These are phyloP conservation scores for Blastobasis lacticolella DNA, from an alignment of 2,888 invertebrate genomes.

Conservation along the genomic window DNA sequence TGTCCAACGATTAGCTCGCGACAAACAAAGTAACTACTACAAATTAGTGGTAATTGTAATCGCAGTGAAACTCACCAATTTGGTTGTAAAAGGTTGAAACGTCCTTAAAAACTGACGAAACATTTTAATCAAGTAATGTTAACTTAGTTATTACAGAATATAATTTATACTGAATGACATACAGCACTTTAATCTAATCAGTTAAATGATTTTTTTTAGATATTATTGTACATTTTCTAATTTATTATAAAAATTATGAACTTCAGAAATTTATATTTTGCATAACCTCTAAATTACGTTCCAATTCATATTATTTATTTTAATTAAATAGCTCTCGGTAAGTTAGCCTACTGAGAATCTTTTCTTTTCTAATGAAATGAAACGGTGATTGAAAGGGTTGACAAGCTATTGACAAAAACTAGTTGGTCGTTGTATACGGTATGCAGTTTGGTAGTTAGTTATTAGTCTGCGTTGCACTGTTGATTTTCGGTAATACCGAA, in stretches of 20 bases:
- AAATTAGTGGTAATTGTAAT: not conserved
- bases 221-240: too few species aligned
- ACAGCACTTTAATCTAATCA: not conserved
- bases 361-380: not conserved
- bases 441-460: not conserved
- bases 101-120: constrained; percentile 47
- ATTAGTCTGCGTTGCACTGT: too few species aligned
- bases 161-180: not conserved
- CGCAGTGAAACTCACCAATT: constrained; percentile 34
- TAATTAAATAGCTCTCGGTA: too few species aligned
- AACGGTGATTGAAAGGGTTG: not conserved
- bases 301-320: not conserved
- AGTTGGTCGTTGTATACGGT: not conserved
- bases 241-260: too few species aligned
- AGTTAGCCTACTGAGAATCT: not conserved
- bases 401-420: not conserved
- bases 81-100: constrained; percentile 43
- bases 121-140: too few species aligned
- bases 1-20: too few species aligned
- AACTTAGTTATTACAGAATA: not conserved
- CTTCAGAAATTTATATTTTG: not conserved
- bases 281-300: constrained; percentile 2
- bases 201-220: too few species aligned
- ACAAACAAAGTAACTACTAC: too few species aligned
- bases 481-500: not conserved